Percentiles rank a stretch among this genome's conserved stretches.
Evolutionary conservation across 2,113 vertebrate species (phyloP).

Genomic region (Peromyscus maniculatus): DNA sequence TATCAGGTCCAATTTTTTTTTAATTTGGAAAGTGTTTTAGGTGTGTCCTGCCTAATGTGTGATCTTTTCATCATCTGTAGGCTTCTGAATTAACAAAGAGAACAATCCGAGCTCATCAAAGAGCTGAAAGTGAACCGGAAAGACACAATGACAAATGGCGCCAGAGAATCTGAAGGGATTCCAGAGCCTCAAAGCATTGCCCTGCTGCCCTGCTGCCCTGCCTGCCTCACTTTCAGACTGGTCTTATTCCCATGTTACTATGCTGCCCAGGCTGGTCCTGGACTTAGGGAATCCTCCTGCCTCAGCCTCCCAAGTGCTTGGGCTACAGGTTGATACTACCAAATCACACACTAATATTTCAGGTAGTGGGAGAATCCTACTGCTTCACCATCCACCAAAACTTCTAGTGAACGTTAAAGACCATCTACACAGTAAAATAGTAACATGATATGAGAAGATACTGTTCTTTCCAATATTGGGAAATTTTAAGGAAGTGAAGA

Average conservation of each 20-base stretch:
- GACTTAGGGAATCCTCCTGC: background rate
- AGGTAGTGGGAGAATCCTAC: background rate
- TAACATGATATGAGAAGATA: background rate
- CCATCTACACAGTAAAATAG: background rate
- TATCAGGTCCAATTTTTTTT: background rate
- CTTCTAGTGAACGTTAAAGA: constrained; percentile 2
- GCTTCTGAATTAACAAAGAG: constrained; percentile 26
- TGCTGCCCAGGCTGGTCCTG: background rate
- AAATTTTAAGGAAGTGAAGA: background rate
- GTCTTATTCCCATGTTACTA: background rate
- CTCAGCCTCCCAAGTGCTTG: background rate
- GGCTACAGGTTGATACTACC: background rate
- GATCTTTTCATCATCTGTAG: constrained; percentile 45
- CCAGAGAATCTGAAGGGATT: background rate
- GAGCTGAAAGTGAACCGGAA: background rate
- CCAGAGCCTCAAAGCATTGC: background rate
- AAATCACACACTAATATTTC: background rate
- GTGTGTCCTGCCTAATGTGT: background rate
- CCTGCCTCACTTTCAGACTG: background rate
- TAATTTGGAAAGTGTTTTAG: constrained; percentile 36
- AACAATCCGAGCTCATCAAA: constrained; percentile 36
- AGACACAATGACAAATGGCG: background rate
- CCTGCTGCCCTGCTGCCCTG: background rate
- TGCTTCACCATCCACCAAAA: background rate
- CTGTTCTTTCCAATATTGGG: background rate